Evolutionary conservation across 1,140 invertebrate genomes (phyloP).

Genomic region (Bombus waltoni): DNA sequence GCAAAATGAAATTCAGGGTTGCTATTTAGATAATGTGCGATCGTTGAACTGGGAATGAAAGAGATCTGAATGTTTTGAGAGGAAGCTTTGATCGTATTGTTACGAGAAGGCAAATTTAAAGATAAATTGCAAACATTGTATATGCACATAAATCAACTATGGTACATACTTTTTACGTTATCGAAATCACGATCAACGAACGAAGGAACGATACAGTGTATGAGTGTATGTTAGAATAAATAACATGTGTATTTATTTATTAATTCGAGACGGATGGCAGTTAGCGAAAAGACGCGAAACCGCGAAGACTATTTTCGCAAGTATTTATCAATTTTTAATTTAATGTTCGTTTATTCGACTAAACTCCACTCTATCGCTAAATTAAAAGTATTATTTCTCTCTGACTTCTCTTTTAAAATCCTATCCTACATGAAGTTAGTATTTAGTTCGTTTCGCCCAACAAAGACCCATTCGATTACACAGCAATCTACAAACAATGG

Average conservation of each 20-base stretch:
- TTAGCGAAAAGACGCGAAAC: too few relatives aligned
- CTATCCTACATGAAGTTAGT: neutral
- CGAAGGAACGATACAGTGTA: too few relatives aligned
- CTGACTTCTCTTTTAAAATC: neutral
- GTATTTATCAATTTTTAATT: neutral
- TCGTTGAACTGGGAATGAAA: too few relatives aligned
- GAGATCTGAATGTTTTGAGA: neutral
- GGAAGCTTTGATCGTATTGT: neutral
- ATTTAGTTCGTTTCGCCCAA: neutral
- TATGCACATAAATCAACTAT: too few relatives aligned
- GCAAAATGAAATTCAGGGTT: too few relatives aligned
- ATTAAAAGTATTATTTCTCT: neutral
- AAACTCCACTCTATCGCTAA: neutral
- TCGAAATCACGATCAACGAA: too few relatives aligned
- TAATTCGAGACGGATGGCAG: too few relatives aligned
- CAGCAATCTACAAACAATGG: neutral
- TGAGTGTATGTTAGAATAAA: too few relatives aligned
- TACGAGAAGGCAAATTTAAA: neutral
- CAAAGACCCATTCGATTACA: neutral
- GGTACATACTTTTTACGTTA: too few relatives aligned
- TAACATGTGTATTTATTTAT: too few relatives aligned
- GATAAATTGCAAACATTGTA: constrained; percentile 13
- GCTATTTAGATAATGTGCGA: neutral
- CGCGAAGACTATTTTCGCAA: too few relatives aligned
- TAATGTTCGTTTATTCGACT: too few relatives aligned